Evolutionary conservation across 2,797 vertebrate species (phyloP).

Genomic region (Xenopus petersii): DNA sequence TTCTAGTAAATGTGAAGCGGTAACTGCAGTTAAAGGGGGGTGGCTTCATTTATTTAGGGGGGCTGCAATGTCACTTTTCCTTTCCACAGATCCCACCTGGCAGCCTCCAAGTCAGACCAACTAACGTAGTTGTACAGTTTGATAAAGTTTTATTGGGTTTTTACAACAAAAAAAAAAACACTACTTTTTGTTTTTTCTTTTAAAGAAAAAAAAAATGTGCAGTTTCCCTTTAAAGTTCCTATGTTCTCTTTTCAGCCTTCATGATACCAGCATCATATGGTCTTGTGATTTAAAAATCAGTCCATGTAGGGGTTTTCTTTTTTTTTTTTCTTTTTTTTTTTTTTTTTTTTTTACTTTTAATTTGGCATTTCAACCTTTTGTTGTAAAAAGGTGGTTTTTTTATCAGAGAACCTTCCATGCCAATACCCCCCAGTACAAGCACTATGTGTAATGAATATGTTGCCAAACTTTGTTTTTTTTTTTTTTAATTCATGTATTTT

Average conservation of each 20-base stretch:
- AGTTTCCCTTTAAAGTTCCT: conserved; percentile 46
- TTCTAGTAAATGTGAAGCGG: conserved; percentile 30
- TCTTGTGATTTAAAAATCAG: conserved; percentile 60
- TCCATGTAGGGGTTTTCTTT: conserved; percentile 57
- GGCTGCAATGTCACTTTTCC: not conserved
- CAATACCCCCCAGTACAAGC: conserved; percentile 71
- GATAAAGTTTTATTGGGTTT: conserved; percentile 1
- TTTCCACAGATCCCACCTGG: conserved; percentile 22
- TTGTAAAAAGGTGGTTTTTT: conserved; percentile 85
- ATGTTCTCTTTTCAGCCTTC: conserved; percentile 64
- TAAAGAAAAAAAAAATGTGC: too few species aligned
- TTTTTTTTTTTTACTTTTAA: conserved; percentile 55
- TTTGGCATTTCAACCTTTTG: conserved; percentile 78
- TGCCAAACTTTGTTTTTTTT: conserved; percentile 77
- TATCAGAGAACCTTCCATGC: conserved; percentile 65
- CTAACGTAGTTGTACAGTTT: conserved; percentile 16
- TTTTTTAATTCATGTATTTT: conserved; percentile 82
- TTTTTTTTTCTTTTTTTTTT: conserved; percentile 59
- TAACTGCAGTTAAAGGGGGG: conserved; percentile 5
- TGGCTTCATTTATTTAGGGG: not conserved
- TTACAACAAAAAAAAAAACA: conserved; percentile 16
- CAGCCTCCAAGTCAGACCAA: conserved; percentile 36
- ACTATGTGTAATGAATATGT: conserved; percentile 82
- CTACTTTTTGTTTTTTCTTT: conserved; percentile 32
- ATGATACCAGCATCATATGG: conserved; percentile 73